phyloP scores from a whole-genome alignment of 1,140 invertebrate genomes.

The Aphis craccivora region DNA sequence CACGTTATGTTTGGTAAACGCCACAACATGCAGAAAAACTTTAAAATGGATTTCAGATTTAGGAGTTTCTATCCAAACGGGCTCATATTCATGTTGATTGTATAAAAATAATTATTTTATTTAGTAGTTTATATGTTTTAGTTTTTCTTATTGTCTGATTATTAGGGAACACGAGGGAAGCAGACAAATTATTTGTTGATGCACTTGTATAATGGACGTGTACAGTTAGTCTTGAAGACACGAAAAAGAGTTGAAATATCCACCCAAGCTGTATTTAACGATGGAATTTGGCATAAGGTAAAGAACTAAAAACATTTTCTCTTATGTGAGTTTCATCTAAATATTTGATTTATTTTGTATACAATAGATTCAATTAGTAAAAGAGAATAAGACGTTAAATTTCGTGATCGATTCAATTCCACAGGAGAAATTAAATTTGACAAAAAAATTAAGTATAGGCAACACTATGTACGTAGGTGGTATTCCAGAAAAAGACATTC shows the following conservation, averaged over 20 bases:
- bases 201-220: conserved; percentile 74
- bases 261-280: conserved; percentile 73
- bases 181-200: conserved; percentile 77
- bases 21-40: conserved; percentile 72
- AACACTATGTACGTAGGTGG: conserved; percentile 82
- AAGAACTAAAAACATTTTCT: neutral
- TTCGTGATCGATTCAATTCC: conserved; percentile 75
- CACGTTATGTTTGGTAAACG: conserved; percentile 71
- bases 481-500: conserved; percentile 66
- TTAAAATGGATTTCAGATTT: conserved; percentile 81
- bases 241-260: conserved; percentile 72
- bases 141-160: conserved; percentile 42
- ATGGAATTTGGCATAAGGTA: conserved; percentile 85
- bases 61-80: conserved; percentile 87
- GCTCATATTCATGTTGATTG: conserved; percentile 77
- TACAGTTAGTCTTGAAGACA: conserved; percentile 74
- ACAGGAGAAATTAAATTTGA: conserved; percentile 71
- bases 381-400: conserved; percentile 71
- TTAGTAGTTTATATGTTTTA: neutral
- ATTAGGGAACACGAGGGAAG: conserved; percentile 72
- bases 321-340: neutral
- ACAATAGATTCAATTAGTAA: conserved; percentile 68
- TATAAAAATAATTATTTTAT: conserved; percentile 64
- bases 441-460: conserved; percentile 73
- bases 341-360: neutral